Evolutionary conservation across 2,797 vertebrate species (phyloP), one percentile per base, ranked within the genome.

Genomic region (Lophotriccus pileatus): DNA sequence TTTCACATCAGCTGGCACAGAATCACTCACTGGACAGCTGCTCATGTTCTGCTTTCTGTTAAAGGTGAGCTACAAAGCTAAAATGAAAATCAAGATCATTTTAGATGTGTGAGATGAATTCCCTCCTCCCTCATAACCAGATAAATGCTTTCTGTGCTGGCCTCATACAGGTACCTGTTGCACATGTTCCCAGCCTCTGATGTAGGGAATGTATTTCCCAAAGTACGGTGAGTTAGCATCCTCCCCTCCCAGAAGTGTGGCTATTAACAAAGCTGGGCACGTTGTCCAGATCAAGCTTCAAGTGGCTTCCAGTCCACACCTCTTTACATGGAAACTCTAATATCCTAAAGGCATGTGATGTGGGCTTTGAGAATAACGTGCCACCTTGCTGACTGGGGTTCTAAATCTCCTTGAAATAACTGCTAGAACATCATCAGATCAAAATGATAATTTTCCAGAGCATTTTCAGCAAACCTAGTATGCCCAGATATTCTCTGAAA

Each of bases 1-100:
- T 95, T 92, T 79, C 89, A 78, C 43, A 55, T 85, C 80, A 91
- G 43, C 84, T 91, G 84, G 90, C 83, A 93, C 91, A 93, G 70
- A 87, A 91, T 95, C 83, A 73, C 47, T 78, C 79, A 66, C 43
- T 50, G 80, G 83, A 80, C 81, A 76, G 55, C 62, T 24, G 16
- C 52, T 92, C 8, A 2, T 5, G 43, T 55, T 87, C 84, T 95
- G 59, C 83, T 92, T 84, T 72, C 62, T 72, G 76, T 96, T 95
- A 86, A 90, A 91, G 78, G 84, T 74, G n/a, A 92, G 55, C 72
- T 69, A 62, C 93, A 93, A 93, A 92, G 27, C 67, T 73, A 53
- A 88, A 89, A 82, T 20, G 41, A 86, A 92, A 93, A 73, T 59
- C 68, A 87, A 56, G 52, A 52, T 79, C 5, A 25, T 84, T 94